Evolutionary conservation across 2,113 vertebrate species (phyloP), one percentile per base, ranked within the genome.

Genomic region (Daboia siamensis): DNA sequence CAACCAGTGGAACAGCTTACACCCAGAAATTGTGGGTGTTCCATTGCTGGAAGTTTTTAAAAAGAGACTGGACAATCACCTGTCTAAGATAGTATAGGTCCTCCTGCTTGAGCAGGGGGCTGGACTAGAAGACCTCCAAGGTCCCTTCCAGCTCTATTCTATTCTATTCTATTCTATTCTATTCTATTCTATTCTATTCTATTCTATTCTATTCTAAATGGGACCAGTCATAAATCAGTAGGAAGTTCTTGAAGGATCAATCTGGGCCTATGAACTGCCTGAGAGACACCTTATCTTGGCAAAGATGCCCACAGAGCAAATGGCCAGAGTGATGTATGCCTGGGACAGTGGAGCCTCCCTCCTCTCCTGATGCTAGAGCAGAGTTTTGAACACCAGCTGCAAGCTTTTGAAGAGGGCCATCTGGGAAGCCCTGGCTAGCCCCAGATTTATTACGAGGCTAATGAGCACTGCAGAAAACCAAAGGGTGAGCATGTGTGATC

Each of bases 381-480:
- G 46, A 24, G 5, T 33, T n/a, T 29, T 33, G 61, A 88, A 33
- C 7, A 44, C 90, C 90, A 91, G 44, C 90, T 33, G n/a, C 3
- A 9, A 59, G 44, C 9, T 59, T 86, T 51, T 9, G 55, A 29
- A 86, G 90, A n/a, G 56, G 90, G 84, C n/a, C 80, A 86, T 91
- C 91, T 89, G 91, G 87, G 46, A 61, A 91, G 90, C 44, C 46
- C 2, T 3, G 13, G 0, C 0, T 89, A 69, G 91, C 80, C 59
- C 46, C 0, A 0, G 64, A 2, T 13, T n/a, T 88, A 91, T 55
- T 93, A 64, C 46, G 80, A 61, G 26, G 21, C 23, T 0, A 24
- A 74, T 90, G 52, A 86, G 55, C 44, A 80, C 84, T 0, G 0
- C 92, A 26, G 8, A 57, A 86, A 91, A 86, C 24, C 55, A 59